Percentiles rank a stretch among this genome's conserved stretches.
phyloP scores from a whole-genome alignment of 2,113 vertebrate genomes.

The Leuciscus idus region DNA sequence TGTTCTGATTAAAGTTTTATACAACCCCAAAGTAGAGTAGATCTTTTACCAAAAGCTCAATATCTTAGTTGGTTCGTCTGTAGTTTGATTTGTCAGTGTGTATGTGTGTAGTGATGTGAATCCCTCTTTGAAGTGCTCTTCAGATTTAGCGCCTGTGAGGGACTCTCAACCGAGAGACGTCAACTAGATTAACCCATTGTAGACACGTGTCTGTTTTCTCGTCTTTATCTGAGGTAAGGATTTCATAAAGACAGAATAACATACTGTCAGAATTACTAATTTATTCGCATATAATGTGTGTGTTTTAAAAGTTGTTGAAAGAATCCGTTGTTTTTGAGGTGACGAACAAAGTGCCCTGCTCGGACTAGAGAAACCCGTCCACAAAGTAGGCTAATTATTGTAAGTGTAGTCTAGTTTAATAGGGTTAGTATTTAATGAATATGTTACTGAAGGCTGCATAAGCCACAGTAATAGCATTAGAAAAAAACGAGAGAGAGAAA shows the following conservation, averaged over 20 bases:
- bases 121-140: constrained; percentile 46
- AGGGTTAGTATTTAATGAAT: constrained; percentile 1
- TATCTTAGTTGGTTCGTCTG: constrained; percentile 17
- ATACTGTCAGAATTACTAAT: too few relatives aligned
- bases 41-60: not conserved
- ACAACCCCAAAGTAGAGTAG: not conserved
- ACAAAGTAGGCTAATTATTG: not conserved
- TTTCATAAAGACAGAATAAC: not conserved
- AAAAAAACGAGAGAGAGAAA: not conserved
- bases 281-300: not conserved
- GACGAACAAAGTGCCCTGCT: not conserved
- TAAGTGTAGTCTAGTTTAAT: not conserved
- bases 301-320: not conserved
- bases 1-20: constrained; percentile 22
- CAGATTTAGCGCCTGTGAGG: constrained; percentile 40
- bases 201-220: not conserved
- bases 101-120: constrained; percentile 19
- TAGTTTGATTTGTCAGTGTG: constrained; percentile 26
- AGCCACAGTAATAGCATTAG: not conserved
- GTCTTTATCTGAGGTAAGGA: not conserved
- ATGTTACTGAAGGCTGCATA: not conserved
- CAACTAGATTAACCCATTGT: constrained; percentile 33
- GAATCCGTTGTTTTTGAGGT: not conserved
- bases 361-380: not conserved
- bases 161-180: constrained; percentile 22